phyloP scores from a whole-genome alignment of 2,797 vertebrate genomes.

The Gallirallus australis region DNA sequence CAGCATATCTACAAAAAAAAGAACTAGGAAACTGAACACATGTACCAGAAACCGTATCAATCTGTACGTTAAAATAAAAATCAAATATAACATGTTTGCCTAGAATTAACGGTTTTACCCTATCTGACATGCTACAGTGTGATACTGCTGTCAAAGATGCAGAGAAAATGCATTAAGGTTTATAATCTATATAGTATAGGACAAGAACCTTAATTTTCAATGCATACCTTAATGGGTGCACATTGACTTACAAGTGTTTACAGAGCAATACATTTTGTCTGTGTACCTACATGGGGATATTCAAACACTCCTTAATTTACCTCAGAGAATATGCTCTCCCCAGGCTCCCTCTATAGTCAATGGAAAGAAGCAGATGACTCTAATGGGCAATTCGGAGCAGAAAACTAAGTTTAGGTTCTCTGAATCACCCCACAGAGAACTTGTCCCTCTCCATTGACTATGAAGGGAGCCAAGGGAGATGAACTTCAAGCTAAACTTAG shows the following conservation, averaged over 20 bases:
- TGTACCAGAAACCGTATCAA: background rate
- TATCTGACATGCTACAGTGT: background rate
- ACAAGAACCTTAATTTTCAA: background rate
- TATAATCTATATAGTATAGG: background rate
- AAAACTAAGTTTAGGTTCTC: background rate
- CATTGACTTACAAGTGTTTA: background rate
- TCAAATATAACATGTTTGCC: background rate
- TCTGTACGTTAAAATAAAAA: background rate
- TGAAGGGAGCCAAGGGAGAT: background rate
- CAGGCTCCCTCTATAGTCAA: background rate
- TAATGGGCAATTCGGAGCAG: background rate
- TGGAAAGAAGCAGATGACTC: background rate
- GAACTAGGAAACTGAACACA: background rate
- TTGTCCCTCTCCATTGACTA: background rate
- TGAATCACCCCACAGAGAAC: background rate
- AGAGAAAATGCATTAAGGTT: background rate
- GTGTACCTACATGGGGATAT: background rate
- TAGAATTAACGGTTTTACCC: background rate
- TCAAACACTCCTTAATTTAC: background rate
- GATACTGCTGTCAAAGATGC: background rate
- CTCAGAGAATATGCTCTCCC: background rate
- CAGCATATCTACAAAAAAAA: background rate
- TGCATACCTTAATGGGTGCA: background rate
- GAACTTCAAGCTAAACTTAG: background rate
- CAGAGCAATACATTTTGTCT: background rate